Percentiles rank a stretch among this genome's conserved stretches.
Conservation (phyloP, 2,113 vertebrate species). For the Ardeotis arabs region DNA sequence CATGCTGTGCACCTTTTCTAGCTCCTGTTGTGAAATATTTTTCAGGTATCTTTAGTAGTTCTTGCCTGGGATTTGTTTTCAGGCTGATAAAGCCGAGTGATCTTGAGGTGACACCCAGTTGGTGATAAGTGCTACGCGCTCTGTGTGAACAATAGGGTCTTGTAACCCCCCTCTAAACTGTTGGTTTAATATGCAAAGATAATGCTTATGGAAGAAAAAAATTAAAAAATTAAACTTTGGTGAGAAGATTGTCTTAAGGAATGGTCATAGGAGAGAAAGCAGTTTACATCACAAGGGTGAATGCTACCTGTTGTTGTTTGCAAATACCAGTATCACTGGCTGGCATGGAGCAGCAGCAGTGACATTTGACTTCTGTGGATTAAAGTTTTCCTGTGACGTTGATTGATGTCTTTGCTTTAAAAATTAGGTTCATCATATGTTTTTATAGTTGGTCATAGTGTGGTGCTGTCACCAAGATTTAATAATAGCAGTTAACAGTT, state of each 20-base stretch:
- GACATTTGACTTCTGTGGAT: neutral
- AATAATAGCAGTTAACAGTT: neutral
- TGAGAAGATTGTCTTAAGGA: neutral
- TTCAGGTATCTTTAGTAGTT: neutral
- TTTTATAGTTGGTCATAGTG: slow-evolving; percentile 31
- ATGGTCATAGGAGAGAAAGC: neutral
- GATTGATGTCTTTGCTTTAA: neutral
- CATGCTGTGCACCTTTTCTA: neutral
- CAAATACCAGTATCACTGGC: neutral
- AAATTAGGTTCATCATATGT: neutral
- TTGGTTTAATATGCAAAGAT: neutral
- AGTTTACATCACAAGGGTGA: neutral
- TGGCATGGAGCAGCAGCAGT: neutral
- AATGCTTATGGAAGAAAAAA: neutral
- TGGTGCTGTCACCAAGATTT: neutral
- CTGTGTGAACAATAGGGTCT: neutral
- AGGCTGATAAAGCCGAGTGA: neutral
- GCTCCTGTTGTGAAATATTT: neutral
- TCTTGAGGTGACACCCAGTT: neutral
- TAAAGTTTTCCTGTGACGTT: neutral
- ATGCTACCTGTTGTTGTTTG: neutral
- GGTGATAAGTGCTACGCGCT: neutral
- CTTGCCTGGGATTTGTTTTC: neutral
- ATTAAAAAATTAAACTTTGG: neutral
- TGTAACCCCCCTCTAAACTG: neutral